Percentiles rank a stretch among this genome's conserved stretches.
Evolutionary conservation across 2,113 vertebrate species (phyloP).

Genomic region (Desmodus rotundus): DNA sequence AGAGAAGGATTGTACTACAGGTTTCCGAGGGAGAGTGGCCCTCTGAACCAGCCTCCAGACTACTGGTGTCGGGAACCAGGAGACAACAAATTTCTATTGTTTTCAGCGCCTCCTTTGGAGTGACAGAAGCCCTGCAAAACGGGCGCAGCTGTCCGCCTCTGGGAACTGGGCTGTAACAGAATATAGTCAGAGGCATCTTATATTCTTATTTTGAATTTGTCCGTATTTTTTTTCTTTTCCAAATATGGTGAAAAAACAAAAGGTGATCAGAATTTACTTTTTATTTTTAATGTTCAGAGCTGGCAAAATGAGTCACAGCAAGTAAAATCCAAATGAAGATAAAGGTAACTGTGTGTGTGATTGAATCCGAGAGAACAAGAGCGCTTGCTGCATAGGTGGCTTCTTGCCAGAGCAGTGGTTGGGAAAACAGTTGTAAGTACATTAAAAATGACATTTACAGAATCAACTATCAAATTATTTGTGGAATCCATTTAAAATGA

Average conservation of each 20-base stretch:
- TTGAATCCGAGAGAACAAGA: slow-evolving; percentile 45
- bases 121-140: background rate
- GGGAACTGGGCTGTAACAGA: background rate
- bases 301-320: background rate
- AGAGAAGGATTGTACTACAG: background rate
- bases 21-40: background rate
- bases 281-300: slow-evolving; percentile 56
- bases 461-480: slow-evolving; percentile 63
- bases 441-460: slow-evolving; percentile 62
- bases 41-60: background rate
- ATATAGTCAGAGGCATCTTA: background rate
- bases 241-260: background rate
- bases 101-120: background rate
- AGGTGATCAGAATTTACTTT: background rate
- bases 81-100: background rate
- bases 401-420: slow-evolving; percentile 53
- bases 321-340: slow-evolving; percentile 3
- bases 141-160: background rate
- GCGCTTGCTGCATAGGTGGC: slow-evolving; percentile 6
- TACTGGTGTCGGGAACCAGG: background rate
- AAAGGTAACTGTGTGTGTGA: slow-evolving; percentile 33
- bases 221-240: background rate
- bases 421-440: slow-evolving; percentile 36
- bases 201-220: background rate
- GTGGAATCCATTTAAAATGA: slow-evolving; percentile 58